phyloP scores from a whole-genome alignment of 2,113 vertebrate genomes.

The Regulus satrapa region DNA sequence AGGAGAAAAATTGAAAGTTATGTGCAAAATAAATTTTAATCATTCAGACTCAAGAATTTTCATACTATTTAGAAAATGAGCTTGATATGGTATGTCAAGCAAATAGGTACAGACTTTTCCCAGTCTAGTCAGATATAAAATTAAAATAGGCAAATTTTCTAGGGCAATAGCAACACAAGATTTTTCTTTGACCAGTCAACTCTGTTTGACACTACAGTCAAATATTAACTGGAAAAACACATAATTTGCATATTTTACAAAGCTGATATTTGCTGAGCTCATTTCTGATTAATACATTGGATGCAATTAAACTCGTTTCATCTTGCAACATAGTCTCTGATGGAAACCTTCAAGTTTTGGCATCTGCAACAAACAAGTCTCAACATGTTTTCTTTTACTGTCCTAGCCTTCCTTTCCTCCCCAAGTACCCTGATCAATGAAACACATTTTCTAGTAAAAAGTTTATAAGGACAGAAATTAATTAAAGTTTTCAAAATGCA shows the following conservation, averaged over 20 bases:
- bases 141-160: neutral
- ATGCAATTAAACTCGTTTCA: conserved; percentile 13
- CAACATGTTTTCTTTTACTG: neutral
- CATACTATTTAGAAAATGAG: neutral
- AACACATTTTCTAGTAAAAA: neutral
- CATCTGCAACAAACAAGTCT: conserved; percentile 9
- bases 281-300: neutral
- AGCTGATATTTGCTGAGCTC: neutral
- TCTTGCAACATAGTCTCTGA: neutral
- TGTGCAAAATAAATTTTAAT: neutral
- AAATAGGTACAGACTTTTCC: neutral
- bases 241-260: neutral
- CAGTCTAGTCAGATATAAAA: neutral
- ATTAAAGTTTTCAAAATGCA: conserved; percentile 41
- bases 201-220: neutral
- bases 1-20: neutral
- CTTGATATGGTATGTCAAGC: neutral
- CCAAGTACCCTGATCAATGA: neutral
- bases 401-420: neutral
- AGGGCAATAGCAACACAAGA: neutral
- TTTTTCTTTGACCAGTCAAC: neutral
- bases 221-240: neutral
- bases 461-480: conserved; percentile 26
- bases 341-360: neutral
- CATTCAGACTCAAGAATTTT: neutral